Base-by-base conservation (phyloP, 2,888 invertebrate genomes). In the Oxycera nigricornis region DNA sequence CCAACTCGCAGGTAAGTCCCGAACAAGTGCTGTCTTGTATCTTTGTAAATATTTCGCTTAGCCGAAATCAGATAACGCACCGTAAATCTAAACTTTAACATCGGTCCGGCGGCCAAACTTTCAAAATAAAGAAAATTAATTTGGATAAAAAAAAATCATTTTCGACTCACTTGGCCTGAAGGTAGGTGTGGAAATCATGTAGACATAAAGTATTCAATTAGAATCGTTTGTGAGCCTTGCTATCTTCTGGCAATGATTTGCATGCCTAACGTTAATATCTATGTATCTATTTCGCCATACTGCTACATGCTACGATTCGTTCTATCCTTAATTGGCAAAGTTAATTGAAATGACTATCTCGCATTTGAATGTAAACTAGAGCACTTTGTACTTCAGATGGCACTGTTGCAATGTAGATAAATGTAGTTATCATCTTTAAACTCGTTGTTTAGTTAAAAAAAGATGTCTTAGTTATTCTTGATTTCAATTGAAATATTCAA, bases 1-100 rank as follows among this genome's bases (percentile, higher is more conserved):
- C 83, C 87, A 82, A 81, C 82, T 73, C 88, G 88, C 81, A 88
- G 90, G 90, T 90, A 88, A 87, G 86, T 85, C 17, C 24, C 9
- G 22, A 9, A 9, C 24, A 55, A 9, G 55, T 24, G 11, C 20
- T 9, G 11, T 55, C 3, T 46, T 11, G 14, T 3, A n/a, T 46
- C n/a, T 46, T 46, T 46, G 46, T 46, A 46, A 46, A 46, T 14
- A 46, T 46, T 35, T 46, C 11, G 46, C 14, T 17, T 3, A 46
- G 3, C 3, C 46, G 46, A 3, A 46, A 46, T 17, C 11, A 14
- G 14, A 14, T 14, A 46, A 17, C 17, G 46, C 46, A 46, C 46
- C 17, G n/a, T 22, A 20, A 3, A 55, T 22, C 20, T 55, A 24
- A 20, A 55, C 52, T 55, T 55, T 55, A 4, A 22, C 52, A 24